Evolutionary conservation across 2,888 invertebrate genomes (phyloP), one percentile per base, ranked within the genome.

Genomic region (Gisinianus flammeolus): DNA sequence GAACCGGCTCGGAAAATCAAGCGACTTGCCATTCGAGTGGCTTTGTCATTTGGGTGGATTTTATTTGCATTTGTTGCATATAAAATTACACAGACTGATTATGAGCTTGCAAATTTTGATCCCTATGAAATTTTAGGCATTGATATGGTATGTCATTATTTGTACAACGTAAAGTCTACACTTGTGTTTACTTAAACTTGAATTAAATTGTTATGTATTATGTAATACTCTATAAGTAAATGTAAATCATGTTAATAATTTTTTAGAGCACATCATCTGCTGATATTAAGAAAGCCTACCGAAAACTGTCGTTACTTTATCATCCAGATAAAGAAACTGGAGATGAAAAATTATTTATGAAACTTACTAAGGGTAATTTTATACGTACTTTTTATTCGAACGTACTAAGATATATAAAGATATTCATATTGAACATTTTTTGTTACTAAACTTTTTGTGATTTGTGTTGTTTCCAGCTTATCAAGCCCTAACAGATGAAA

Each of bases 291-390:
- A 96, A 93, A 88, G 95, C 97, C 16, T 99, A 99, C 87, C 92
- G 97, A 79, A 94, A 95, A 87, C 90, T 98, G 77, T 97, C 97
- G 44, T 90, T 98, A 74, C 92, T 95, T 83, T 91, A 95, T 85
- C 99, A 99, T 92, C 99, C 99, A 64, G 99, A 98, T 86, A 97
- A 97, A 87, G 96, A 96, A 87, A 96, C 95, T 83, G 99, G 98
- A 86, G 94, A 98, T 90, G 95, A 97, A 86, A 95, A 96, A 87
- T 94, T 94, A 80, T 99, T 99, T 87, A 98, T 99, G 95, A 95
- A 93, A 88, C 90, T 99, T 68, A 95, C 97, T 8, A 99, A 99
- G 90, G 94, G 97, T 93, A 87, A 87, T n/a, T 58, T n/a, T n/a
- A n/a, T n/a, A n/a, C n/a, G n/a, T n/a, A 33, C 22, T n/a, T n/a